Base-by-base conservation (phyloP, 2,797 vertebrate genomes). In the Enteromius thamalakanensis region DNA sequence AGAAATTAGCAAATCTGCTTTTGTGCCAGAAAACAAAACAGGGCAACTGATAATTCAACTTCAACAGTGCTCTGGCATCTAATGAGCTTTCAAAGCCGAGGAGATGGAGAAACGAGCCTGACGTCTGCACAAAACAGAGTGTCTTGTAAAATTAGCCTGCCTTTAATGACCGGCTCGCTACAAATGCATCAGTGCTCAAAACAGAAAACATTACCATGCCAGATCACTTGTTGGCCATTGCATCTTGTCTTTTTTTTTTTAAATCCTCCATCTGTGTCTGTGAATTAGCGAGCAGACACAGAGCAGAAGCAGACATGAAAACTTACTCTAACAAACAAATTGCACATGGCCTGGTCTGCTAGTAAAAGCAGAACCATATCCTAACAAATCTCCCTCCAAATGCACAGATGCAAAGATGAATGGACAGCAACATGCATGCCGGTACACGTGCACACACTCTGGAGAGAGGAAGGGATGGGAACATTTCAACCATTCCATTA, bases 401-500 rank as follows among this genome's bases (percentile, higher is more conserved):
- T 3, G 47, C 62, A 82, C 68, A 53, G 32, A 82, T 23, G 15
- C 67, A 70, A 62, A 81, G 15, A 65, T 2, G 42, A 60, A 55
- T 19, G 40, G 77, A 78, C 42, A 81, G 64, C 37, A 40, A 85
- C 42, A 68, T 69, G 62, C 34, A 68, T 3, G 3, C 8, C 64
- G 69, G 67, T 42, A 51, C 53, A 69, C 53, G 12, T n/a, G 51
- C 32, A 6, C 51, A 6, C 23, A 70, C 34, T 55, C 71, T 26
- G 5, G 37, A 19, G 88, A 92, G 79, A 83, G 71, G 82, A 60
- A 83, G 3, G 70, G 90, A 91, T 88, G 89, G 86, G 80, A 90
- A 87, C 89, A 90, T 86, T 65, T 77, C 87, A 82, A 64, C 72
- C 67, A 72, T 88, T 89, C 86, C 83, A 88, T 87, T 88, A 88